phyloP scores from a whole-genome alignment of 1,140 invertebrate genomes.

The Holotrichia oblita region DNA sequence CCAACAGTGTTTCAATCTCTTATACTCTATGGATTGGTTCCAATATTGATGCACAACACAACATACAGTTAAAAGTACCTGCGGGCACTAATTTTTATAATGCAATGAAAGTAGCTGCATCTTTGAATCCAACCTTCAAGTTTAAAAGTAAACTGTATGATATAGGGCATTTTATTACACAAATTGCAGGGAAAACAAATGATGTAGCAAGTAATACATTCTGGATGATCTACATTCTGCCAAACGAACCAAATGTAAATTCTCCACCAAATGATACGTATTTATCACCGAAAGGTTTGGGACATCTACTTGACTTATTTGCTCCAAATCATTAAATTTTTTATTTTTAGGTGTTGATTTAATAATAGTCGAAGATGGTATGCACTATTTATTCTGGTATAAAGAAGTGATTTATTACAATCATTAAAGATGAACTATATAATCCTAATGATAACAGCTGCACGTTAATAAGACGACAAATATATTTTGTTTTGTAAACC shows the following conservation, averaged over 20 bases:
- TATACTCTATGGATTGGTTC: background rate
- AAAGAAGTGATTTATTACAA: background rate
- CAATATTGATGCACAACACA: background rate
- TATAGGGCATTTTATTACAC: background rate
- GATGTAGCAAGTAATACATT: background rate
- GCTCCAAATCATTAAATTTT: too few species aligned
- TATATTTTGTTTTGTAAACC: too few species aligned
- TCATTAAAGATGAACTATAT: too few species aligned
- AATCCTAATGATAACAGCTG: too few species aligned
- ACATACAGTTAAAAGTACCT: background rate
- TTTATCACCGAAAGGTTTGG: background rate
- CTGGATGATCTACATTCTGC: background rate
- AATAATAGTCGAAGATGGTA: background rate
- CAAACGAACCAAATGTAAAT: background rate
- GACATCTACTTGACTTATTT: too few species aligned
- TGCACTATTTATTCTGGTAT: background rate
- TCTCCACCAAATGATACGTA: background rate
- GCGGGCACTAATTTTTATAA: background rate
- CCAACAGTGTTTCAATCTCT: background rate
- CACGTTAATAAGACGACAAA: too few species aligned
- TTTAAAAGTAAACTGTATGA: background rate
- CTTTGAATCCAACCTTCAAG: background rate
- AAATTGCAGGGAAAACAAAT: background rate
- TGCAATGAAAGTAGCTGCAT: background rate
- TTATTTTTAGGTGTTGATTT: background rate